Base-by-base conservation (phyloP, 2,888 invertebrate genomes). In the Catocala nupta region DNA sequence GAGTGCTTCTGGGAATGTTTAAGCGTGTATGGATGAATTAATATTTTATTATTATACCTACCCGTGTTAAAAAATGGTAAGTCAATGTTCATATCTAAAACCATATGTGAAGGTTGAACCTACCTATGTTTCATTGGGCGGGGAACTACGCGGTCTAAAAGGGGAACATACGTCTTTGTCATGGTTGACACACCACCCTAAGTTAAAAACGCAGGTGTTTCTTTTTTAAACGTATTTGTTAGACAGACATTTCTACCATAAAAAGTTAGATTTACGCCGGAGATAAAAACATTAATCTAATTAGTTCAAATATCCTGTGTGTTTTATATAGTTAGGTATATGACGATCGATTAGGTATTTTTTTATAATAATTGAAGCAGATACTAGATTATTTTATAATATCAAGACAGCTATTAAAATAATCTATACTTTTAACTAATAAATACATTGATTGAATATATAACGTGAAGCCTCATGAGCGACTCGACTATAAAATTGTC, bases 1-100 rank as follows among this genome's bases (percentile, higher is more conserved):
- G 85, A 91, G 92, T 90, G 88, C 81, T 91, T 92, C 89, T 86
- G 73, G 84, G 89, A 90, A 91, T 84, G 82, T 87, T 80, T 75
- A 76, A 81, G 81, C 75, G 77, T 70, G 76, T 73, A 81, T 80
- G 75, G 73, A 71, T 59, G 60, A 65, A 66, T 74, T 71, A 65
- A 58, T 68, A 77, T 73, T 78, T 81, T 74, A 75, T 63, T 59
- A 43, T 48, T 44, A 16, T 13, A 49, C 16, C 16, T 25, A 25
- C 53, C 39, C 44, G 9, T 48, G 5, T 5, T 16, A 47, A 47
- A 11, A 48, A 25, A 48, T 9, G 6, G 13, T 10, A 49, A 34
- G n/a, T 25, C 25, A 49, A 47, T 47, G 9, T 16, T 47, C 16
- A 16, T 16, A 47, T 47, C 5, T 11, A 5, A 47, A 10, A 47